Base-by-base conservation (phyloP, 2,888 invertebrate genomes). In the Polylopha cassiicola region DNA sequence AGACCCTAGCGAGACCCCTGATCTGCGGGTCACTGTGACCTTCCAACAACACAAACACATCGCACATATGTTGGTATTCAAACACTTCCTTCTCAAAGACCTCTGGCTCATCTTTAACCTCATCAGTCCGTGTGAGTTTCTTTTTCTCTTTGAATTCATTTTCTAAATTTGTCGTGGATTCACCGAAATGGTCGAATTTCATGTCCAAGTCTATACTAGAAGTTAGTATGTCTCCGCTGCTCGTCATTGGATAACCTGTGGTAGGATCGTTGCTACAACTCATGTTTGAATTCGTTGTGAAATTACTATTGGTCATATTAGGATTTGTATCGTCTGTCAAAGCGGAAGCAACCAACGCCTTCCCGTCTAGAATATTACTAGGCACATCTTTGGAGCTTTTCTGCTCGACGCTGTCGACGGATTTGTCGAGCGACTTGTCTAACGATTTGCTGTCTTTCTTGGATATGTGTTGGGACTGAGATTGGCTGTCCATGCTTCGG, bases 1-100 rank as follows among this genome's bases (percentile, higher is more conserved):
- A 80, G 3, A 89, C 77, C 43, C 92, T 87, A 0, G 91, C 84
- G 39, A 91, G 85, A 5, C 95, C 95, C 54, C 94, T 86, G 21
- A 96, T 87, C 65, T 95, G 94, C 0, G 95, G 95, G 73, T 96
- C 96, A 27, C 84, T 75, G 69, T 96, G 95, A 46, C 86, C 79
- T 20, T 90, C 88, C 50, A 91, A 90, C 17, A 92, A 69, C 17
- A 61, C 47, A 47, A 94, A 80, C 10, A 95, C 69, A 67, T 95
- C 95, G 4, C 87, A 86, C 49, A 95, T 81, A 55, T 87, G 87
- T 61, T 93, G 93, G 53, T 57, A 74, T 36, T 80, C 76, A 32
- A 82, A 81, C 4, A 65, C 63, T 8, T 39, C 51, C 5, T 59
- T 60, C 20, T 51, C 48, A 20, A 58, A 32, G 1, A 46, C 44